Evolutionary conservation across 2,113 vertebrate species (phyloP).

Genomic region (Phylloscopus whistleri): DNA sequence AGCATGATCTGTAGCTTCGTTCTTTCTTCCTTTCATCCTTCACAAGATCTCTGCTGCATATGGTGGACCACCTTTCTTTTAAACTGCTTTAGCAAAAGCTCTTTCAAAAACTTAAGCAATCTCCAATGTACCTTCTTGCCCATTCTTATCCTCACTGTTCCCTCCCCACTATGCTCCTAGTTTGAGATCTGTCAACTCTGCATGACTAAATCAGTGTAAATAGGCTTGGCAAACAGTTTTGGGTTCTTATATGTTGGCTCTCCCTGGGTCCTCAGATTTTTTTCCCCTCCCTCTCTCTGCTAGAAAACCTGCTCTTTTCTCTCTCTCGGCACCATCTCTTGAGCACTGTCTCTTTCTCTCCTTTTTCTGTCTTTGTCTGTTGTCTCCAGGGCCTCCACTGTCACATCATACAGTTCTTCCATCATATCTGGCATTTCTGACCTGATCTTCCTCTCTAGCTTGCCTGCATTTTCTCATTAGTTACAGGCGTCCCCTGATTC

Average conservation of each 20-base stretch:
- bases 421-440: slow-evolving; percentile 66
- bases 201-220: slow-evolving; percentile 64
- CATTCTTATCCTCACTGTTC: slow-evolving; percentile 50
- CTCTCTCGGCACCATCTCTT: slow-evolving; percentile 53
- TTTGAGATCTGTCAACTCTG: slow-evolving; percentile 60
- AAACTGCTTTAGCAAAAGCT: slow-evolving; percentile 57
- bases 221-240: slow-evolving; percentile 66
- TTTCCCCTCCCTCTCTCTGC: not conserved
- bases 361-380: slow-evolving; percentile 58
- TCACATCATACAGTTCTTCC: slow-evolving; percentile 69
- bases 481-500: slow-evolving; percentile 47
- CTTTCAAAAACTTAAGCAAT: slow-evolving; percentile 56
- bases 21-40: slow-evolving; percentile 64
- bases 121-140: slow-evolving; percentile 41
- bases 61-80: slow-evolving; percentile 64
- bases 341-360: slow-evolving; percentile 42
- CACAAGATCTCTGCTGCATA: slow-evolving; percentile 64
- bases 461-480: slow-evolving; percentile 49
- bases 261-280: slow-evolving; percentile 11
- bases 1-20: slow-evolving; percentile 51
- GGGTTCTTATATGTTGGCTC: slow-evolving; percentile 54
- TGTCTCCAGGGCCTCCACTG: slow-evolving; percentile 55
- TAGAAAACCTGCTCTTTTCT: slow-evolving; percentile 39
- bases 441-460: slow-evolving; percentile 34
- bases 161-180: slow-evolving; percentile 28